Conservation (phyloP, 1,140 invertebrate species). For the Eufriesea mexicana region DNA sequence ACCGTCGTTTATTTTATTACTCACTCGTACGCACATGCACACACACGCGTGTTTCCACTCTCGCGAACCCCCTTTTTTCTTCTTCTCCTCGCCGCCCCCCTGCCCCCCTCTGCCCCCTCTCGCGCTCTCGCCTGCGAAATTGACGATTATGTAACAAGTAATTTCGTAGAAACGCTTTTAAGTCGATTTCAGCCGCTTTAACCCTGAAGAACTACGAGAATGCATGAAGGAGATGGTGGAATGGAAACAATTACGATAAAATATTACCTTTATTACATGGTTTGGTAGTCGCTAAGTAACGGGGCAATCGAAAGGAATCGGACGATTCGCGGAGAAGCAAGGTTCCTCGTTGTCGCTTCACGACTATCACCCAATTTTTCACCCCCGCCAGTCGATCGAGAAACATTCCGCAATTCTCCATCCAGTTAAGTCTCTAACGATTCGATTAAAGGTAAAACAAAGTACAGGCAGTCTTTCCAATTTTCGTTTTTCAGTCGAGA, state of each 20-base stretch:
- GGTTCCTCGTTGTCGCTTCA: neutral
- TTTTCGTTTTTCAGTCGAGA: neutral
- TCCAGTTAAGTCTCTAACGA: neutral
- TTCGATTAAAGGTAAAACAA: slow-evolving; percentile 14
- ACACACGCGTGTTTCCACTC: slow-evolving; percentile 27
- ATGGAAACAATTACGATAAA: neutral
- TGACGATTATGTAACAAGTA: neutral
- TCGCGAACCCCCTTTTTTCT: slow-evolving; percentile 38
- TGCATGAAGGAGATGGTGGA: neutral
- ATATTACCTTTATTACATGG: neutral
- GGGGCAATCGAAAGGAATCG: neutral
- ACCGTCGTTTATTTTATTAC: slow-evolving; percentile 5
- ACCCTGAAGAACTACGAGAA: slow-evolving; percentile 10
- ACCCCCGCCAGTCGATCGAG: neutral
- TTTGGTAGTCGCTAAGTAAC: neutral
- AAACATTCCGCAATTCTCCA: neutral
- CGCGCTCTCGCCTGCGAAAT: neutral
- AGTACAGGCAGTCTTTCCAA: slow-evolving; percentile 11
- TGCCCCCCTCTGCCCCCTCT: neutral
- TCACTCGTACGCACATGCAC: slow-evolving; percentile 16
- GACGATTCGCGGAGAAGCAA: neutral
- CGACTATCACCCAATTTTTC: neutral
- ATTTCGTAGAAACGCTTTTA: neutral
- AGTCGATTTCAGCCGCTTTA: slow-evolving; percentile 10
- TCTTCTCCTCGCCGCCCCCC: no score